Conservation (phyloP, 2,797 vertebrate species). For the Gymnoscopelus microlampas region DNA sequence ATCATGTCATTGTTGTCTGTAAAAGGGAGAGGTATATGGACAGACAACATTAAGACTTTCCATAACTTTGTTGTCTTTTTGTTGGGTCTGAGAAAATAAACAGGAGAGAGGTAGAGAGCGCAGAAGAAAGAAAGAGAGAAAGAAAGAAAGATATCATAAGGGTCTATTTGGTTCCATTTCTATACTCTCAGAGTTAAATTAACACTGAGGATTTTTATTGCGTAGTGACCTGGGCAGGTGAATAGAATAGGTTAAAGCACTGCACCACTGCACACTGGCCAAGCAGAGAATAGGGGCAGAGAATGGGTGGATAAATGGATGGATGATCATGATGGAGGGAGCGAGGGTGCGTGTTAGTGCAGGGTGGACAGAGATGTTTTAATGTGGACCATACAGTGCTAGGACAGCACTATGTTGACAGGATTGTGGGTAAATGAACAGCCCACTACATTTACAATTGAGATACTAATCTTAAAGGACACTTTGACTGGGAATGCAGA, state of each 20-base stretch:
- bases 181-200: too few relatives aligned
- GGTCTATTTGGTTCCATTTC: too few relatives aligned
- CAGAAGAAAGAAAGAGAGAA: background rate
- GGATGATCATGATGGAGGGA: conserved; percentile 30
- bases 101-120: background rate
- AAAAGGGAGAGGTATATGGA: too few relatives aligned
- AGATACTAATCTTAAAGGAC: too few relatives aligned
- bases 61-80: too few relatives aligned
- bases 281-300: conserved; percentile 51
- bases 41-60: too few relatives aligned
- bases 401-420: background rate
- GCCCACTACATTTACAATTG: too few relatives aligned
- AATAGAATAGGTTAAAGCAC: conserved; percentile 67
- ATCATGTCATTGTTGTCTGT: too few relatives aligned
- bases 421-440: too few relatives aligned
- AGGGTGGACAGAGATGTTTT: conserved; percentile 20
- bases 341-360: conserved; percentile 48
- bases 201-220: background rate
- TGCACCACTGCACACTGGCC: conserved; percentile 77
- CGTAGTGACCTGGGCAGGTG: conserved; percentile 52
- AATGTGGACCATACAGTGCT: conserved; percentile 56
- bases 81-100: too few relatives aligned
- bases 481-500: too few relatives aligned
- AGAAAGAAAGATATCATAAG: background rate
- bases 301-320: conserved; percentile 14